Evolutionary conservation across 1,140 invertebrate species (phyloP), one percentile per base, ranked within the genome.

Genomic region (Mycetomoellerius zeteki): DNA sequence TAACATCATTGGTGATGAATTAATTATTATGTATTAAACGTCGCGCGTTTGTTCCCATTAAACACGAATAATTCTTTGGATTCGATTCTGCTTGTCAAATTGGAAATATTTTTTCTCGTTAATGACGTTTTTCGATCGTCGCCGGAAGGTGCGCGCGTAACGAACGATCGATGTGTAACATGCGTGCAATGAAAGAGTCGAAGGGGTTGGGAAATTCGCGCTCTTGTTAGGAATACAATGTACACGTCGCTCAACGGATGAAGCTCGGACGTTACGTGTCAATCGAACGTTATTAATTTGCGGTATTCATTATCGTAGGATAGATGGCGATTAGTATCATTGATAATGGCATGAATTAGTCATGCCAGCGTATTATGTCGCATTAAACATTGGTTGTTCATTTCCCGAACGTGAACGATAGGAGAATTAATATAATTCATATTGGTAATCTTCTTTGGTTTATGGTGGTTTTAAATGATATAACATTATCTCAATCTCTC

Each of bases 211-310:
- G 24, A 50, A 47, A 27, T 21, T 69, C 80, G 54, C 24, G 33
- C 56, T 84, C 80, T 84, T 84, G 80, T 84, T 84, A 84, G 80
- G 56, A 75, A 84, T 56, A 84, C 80, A 75, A 84, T 84, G 80
- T 84, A 56, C 80, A 84, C 80, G 71, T 84, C 69, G 54, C 19
- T 73, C 69, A 72, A 27, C 67, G 69, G 80, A 84, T 84, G 80
- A 84, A 75, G 56, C 80, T 84, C 56, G 80, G 54, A 84, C 69
- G 80, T 82, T 58, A 82, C 69, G 54, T 84, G 80, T 64, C 62
- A 54, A 72, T 86, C 60, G 60, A 86, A 62, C 27, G 71, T 64
- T 86, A 82, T 90, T 82, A 89, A 86, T 90, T 77, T 85, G 77
- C 78, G 62, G 80, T 76, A 78, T 78, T 76, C 82, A 85, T 78